These are phyloP conservation scores for Odontomachus brunneus DNA, from an alignment of 1,140 invertebrate species.

Conservation along the genomic window DNA sequence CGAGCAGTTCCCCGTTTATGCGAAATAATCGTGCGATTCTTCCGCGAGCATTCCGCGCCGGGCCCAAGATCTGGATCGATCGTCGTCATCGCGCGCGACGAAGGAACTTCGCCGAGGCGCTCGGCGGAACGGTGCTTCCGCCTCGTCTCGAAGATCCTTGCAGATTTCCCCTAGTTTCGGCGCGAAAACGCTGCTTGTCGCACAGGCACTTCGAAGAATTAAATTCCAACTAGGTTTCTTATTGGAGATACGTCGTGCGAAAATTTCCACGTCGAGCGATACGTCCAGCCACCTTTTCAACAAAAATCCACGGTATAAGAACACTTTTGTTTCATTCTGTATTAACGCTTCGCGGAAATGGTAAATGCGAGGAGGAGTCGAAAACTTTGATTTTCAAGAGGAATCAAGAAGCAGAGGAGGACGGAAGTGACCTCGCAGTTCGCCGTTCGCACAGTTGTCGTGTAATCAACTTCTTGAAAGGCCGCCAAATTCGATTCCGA, in stretches of 20 bases:
- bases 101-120: too few species aligned
- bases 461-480: constrained; percentile 60
- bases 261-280: constrained; percentile 7
- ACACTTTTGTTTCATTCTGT: constrained; percentile 52
- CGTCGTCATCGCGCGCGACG: too few species aligned
- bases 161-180: background rate
- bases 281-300: background rate
- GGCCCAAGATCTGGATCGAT: too few species aligned
- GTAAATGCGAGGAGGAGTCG: constrained; percentile 37
- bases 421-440: constrained; percentile 50
- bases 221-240: constrained; percentile 29
- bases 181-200: background rate
- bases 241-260: constrained; percentile 5
- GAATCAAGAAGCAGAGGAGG: constrained; percentile 41
- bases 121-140: too few species aligned
- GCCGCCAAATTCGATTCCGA: constrained; percentile 45
- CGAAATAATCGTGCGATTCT: too few species aligned
- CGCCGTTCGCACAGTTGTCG: constrained; percentile 30
- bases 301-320: constrained; percentile 41
- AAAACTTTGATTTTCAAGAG: constrained; percentile 50
- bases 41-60: too few species aligned
- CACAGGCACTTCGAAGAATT: constrained; percentile 1
- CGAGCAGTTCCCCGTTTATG: too few species aligned
- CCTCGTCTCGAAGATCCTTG: too few species aligned
- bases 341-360: constrained; percentile 49